A percentile compares a stretch with the other conserved stretches of the same genome.
Evolutionary conservation across 2,113 vertebrate species (phyloP).

Genomic region (Platysternon megacephalum): DNA sequence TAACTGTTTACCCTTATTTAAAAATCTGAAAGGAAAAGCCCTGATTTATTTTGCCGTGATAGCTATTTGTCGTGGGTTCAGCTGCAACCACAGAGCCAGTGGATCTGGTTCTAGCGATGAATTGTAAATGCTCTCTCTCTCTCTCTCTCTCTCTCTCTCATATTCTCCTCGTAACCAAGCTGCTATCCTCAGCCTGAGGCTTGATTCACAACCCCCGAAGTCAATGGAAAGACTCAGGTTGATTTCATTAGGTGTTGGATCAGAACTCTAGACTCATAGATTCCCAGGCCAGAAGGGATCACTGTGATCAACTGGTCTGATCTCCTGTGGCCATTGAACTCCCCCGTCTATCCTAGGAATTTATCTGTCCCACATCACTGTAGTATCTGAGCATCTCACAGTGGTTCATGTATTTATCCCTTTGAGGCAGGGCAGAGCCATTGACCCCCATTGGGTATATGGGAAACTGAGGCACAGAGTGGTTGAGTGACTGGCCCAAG

Average conservation of each 20-base stretch:
- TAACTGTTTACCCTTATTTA: background rate
- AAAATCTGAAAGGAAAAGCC: background rate
- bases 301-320: background rate
- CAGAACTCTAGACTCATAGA: background rate
- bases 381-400: background rate
- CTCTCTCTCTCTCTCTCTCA: no score
- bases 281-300: background rate
- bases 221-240: background rate
- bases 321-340: background rate
- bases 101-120: rapidly evolving
- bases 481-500: background rate
- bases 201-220: background rate
- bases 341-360: background rate
- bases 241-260: background rate
- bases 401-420: background rate
- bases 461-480: background rate
- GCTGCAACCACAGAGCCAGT: background rate
- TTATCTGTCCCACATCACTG: background rate
- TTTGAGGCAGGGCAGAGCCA: background rate
- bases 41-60: background rate
- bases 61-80: rapidly evolving
- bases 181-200: background rate
- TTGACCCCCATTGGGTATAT: background rate
- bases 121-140: rapidly evolving
- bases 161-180: background rate